These are phyloP conservation scores for Colinus virginianus DNA, from an alignment of 2,113 vertebrate genomes.

Conservation along the genomic window DNA sequence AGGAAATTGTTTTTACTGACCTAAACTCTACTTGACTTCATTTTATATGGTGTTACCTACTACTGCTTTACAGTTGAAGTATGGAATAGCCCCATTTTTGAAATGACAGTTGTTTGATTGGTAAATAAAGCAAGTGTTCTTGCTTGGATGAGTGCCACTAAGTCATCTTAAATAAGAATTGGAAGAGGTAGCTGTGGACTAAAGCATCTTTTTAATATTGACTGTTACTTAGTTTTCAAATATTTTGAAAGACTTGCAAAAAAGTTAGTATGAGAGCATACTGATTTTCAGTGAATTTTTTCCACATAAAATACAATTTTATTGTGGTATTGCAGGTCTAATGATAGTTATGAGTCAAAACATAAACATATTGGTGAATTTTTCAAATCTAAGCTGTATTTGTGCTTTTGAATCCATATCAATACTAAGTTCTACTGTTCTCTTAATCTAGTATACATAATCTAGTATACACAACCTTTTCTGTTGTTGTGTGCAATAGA, in stretches of 20 bases:
- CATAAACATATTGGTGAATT: background rate
- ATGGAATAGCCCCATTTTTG: background rate
- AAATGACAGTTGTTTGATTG: background rate
- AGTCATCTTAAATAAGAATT: background rate
- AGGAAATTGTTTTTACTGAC: background rate
- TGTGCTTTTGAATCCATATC: background rate
- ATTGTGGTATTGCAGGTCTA: background rate
- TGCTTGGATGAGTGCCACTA: background rate
- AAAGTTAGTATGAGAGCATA: background rate
- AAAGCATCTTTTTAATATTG: background rate
- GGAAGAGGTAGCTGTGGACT: background rate
- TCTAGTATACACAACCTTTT: background rate
- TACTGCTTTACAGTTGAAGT: background rate
- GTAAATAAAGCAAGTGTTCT: background rate
- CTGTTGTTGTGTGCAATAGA: background rate
- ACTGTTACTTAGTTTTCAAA: background rate
- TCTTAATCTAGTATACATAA: background rate
- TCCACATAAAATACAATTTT: background rate
- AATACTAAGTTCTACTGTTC: background rate
- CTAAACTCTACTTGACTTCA: background rate
- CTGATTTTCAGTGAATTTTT: background rate
- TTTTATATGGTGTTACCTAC: background rate
- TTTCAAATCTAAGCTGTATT: background rate
- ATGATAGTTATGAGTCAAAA: background rate
- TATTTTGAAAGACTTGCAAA: background rate